Conservation (phyloP, 2,888 invertebrate genomes). For the Ashinkailepas kermadecensis region DNA sequence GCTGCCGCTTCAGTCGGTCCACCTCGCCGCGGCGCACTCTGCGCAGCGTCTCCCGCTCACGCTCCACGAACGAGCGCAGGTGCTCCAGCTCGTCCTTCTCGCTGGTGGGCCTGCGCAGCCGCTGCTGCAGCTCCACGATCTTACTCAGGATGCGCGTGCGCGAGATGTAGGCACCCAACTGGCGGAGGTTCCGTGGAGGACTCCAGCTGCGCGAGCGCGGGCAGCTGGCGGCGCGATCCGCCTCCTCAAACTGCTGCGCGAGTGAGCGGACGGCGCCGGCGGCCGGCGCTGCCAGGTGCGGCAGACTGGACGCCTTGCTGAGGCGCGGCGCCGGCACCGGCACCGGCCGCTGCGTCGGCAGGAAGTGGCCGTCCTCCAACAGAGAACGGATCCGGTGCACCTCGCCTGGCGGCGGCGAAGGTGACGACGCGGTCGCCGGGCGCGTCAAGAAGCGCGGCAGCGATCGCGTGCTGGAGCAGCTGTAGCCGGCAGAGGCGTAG, state of each 20-base stretch:
- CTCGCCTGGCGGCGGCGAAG: not conserved
- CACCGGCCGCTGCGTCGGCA: slow-evolving; percentile 23
- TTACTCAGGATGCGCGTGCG: not conserved
- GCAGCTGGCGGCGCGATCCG: not conserved
- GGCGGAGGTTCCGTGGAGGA: not conserved
- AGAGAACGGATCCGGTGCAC: not conserved
- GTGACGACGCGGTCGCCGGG: not conserved
- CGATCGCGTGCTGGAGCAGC: no score
- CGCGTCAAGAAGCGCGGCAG: not conserved
- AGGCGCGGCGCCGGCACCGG: slow-evolving; percentile 16
- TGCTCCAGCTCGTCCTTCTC: slow-evolving; percentile 6
- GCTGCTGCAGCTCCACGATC: slow-evolving; percentile 1
- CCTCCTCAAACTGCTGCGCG: slow-evolving; percentile 75
- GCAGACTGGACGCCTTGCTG: not conserved
- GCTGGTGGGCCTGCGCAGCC: not conserved
- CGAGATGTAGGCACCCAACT: not conserved
- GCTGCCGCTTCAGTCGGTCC: not conserved
- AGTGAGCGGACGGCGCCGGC: slow-evolving; percentile 79
- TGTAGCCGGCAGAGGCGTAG: no score
- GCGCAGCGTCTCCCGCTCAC: not conserved
- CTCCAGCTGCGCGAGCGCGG: not conserved
- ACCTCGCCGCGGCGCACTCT: not conserved
- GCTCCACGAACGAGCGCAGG: not conserved
- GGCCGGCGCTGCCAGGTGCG: slow-evolving; percentile 53
- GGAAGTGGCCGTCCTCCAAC: not conserved